Evolutionary conservation across 2,888 invertebrate genomes (phyloP), one percentile per base, ranked within the genome.

Genomic region (Caenorhabditis becei): DNA sequence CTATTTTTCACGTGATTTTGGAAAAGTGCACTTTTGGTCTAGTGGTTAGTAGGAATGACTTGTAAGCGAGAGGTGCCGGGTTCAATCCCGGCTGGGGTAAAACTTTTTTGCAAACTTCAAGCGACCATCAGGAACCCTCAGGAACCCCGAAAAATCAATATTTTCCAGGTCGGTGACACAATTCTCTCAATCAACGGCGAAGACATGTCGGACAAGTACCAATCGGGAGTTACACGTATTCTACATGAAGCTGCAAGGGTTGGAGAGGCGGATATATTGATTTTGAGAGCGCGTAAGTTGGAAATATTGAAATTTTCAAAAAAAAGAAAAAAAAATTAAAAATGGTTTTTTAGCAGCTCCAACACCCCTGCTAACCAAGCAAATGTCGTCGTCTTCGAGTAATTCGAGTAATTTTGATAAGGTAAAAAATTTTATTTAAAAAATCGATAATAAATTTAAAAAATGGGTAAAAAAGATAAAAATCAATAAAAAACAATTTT

Each of bases 181-280:
- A 87, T 92, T 5, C 47, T 91, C 11, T 78, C 86, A 16, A 87
- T 92, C 41, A 91, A 92, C 82, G 90, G 90, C 16, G 87, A 87
- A 28, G 88, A 88, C 23, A 89, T 91, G 24, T 54, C 83, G 0
- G 85, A 84, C 32, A 85, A 90, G 83, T 91, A 90, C 66, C 87
- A 89, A 35, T 83, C 88, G 18, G 88, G 91, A 67, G 89, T 91
- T 5, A 88, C 89, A 54, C 85, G 89, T 7, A 87, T 91, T 32
- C 87, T 92, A 5, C 88, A 90, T 41, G 88, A 89, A 28, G 87
- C 91, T 4, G 89, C 89, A 10, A 83, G 83, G 14, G 67, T 80
- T 28, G 88, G 86, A 35, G 86, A 86, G 63, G 79, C 87, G 37
- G 82, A 84, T 54, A 44, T 88, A n/a, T 61, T 71, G 10, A 69